A percentile compares a stretch with the other conserved stretches of the same genome.
Conservation (phyloP, 1,140 invertebrate genomes). For the Odontomachus brunneus region DNA sequence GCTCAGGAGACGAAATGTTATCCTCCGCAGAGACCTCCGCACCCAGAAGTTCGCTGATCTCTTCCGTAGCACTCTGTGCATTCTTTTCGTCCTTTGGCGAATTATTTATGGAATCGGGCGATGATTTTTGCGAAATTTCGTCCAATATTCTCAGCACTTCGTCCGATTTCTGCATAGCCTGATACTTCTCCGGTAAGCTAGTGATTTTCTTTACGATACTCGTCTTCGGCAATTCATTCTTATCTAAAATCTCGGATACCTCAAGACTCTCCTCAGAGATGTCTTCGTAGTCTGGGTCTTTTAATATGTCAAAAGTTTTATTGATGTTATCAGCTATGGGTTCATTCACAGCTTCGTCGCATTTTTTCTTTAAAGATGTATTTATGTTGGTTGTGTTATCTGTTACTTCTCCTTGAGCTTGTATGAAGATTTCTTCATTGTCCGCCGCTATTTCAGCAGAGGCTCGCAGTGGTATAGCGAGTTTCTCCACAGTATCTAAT, state of each 20-base stretch:
- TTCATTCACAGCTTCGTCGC: neutral
- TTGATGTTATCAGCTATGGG: slow-evolving; percentile 42
- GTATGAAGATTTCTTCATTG: slow-evolving; percentile 4
- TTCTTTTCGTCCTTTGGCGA: slow-evolving; percentile 14
- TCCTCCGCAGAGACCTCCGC: slow-evolving; percentile 51
- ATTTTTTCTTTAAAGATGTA: neutral
- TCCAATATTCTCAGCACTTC: slow-evolving; percentile 78
- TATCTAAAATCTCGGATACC: slow-evolving; percentile 82
- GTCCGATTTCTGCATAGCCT: slow-evolving; percentile 76
- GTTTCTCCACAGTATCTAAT: slow-evolving; percentile 76
- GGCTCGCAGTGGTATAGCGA: neutral
- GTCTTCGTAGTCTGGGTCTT: slow-evolving; percentile 83
- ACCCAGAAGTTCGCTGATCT: slow-evolving; percentile 14
- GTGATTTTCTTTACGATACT: slow-evolving; percentile 61
- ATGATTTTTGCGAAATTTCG: slow-evolving; percentile 76
- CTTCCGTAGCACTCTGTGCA: neutral
- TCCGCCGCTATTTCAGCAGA: slow-evolving; percentile 22
- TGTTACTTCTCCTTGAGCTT: slow-evolving; percentile 1
- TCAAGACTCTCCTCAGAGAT: slow-evolving; percentile 84
- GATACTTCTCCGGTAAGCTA: slow-evolving; percentile 76
- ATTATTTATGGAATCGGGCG: slow-evolving; percentile 16
- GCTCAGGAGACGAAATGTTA: neutral
- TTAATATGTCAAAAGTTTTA: slow-evolving; percentile 74
- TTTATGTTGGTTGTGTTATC: neutral
- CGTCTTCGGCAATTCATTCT: slow-evolving; percentile 71